Conservation (phyloP, 2,797 vertebrate species). For the Okamejei kenojei region DNA sequence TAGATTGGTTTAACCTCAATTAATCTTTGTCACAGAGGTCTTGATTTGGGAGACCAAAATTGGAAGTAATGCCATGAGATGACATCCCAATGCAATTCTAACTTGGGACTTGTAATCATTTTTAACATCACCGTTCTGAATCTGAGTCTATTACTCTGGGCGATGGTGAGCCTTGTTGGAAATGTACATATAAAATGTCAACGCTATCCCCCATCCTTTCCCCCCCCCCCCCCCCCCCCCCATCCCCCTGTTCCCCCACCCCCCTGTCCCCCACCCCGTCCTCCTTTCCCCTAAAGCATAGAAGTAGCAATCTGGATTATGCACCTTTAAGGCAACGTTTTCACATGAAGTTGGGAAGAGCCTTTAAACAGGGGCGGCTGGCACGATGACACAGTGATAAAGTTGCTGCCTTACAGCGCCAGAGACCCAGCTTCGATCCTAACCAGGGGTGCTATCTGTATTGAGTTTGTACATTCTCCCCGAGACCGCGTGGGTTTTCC, state of each 20-base stretch:
- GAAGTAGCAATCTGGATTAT: too few relatives aligned
- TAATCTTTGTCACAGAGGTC: constrained; percentile 6
- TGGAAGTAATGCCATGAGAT: constrained; percentile 19
- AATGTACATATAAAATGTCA: neutral
- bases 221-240: too few relatives aligned
- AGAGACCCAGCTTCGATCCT: too few relatives aligned
- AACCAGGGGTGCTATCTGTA: too few relatives aligned
- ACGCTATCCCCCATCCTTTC: too few relatives aligned
- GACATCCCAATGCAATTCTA: constrained; percentile 4
- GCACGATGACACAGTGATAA: too few relatives aligned
- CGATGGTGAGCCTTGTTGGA: neutral
- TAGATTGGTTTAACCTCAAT: neutral
- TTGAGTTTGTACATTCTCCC: too few relatives aligned
- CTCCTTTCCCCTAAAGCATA: neutral
- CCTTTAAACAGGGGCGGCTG: neutral
- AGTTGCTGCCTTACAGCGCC: too few relatives aligned
- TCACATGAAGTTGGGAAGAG: neutral
- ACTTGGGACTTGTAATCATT: neutral
- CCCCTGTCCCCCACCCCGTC: too few relatives aligned
- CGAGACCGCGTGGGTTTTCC: too few relatives aligned
- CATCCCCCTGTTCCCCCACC: too few relatives aligned
- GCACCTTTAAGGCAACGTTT: neutral
- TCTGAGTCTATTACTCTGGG: neutral
- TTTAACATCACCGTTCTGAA: neutral
- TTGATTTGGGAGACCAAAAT: neutral